Base-by-base conservation (phyloP, 1,140 invertebrate species). In the Diabrotica virgifera region DNA sequence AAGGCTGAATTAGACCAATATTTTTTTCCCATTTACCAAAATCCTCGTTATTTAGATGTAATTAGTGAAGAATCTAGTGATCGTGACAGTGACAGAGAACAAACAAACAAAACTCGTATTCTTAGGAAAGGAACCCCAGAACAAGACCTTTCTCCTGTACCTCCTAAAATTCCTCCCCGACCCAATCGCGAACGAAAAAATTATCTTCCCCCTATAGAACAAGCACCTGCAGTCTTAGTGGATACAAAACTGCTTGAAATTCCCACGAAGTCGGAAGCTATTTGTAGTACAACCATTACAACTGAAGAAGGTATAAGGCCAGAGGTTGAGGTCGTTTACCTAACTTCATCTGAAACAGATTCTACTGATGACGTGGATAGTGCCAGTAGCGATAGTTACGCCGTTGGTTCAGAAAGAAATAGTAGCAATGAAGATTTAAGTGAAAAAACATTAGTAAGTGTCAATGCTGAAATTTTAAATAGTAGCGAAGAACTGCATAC, bases 11-110 rank as follows among this genome's bases (percentile, higher is more conserved):
- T 84, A 13, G 85, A 85, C 56, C 81, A 86, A 55, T 82, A 83
- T 75, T 81, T 83, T 68, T 70, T 80, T 5, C 81, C 83, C 12
- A 77, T 82, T 37, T 74, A 80, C 11, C 80, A 83, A 52, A 81
- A 83, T 65, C 84, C 84, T 14, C 81, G 86, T 72, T 84, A 82
- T 59, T 80, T 90, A 62, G 86, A 87, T 65, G 87, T 88, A 2
- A 90, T 90, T 70, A 83, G 85, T 70, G 88, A 90, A 74, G 87
- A 89, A 78, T 83, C 81, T 5, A 87, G 82, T 78, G 66, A 76
- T 76, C 77, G 87, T 78, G 80, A 86, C 68, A 81, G 81, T 72
- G 69, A 80, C 74, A 74, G 77, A 72, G 70, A 81, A 74, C 56
- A 69, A n/a, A 53, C 51, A 9, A 55, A 46, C 52, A 9, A 59